These are phyloP conservation scores for Varanus salvator DNA, from an alignment of 2,113 vertebrate genomes.

Conservation along the genomic window DNA sequence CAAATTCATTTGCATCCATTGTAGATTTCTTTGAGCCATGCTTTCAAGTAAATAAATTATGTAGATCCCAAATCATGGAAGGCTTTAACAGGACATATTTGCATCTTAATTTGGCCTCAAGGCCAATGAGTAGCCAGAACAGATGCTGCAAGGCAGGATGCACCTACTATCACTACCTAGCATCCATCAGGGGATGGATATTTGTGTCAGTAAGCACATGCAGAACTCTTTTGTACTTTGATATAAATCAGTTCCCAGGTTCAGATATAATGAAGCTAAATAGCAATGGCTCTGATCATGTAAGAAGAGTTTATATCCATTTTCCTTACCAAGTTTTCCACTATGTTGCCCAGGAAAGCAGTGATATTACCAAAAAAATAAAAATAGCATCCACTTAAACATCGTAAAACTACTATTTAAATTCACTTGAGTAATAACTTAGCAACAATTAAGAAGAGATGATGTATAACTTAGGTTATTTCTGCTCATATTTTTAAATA, in stretches of 20 bases:
- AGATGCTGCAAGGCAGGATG: background rate
- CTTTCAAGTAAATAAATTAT: too few species aligned
- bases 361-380: background rate
- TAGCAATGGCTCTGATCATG: background rate
- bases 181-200: background rate
- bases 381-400: too few species aligned
- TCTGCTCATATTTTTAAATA: constrained; percentile 55
- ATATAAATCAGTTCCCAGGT: too few species aligned
- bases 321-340: background rate
- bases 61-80: too few species aligned
- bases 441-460: constrained; percentile 46
- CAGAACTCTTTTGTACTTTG: too few species aligned
- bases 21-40: too few species aligned
- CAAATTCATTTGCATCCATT: too few species aligned
- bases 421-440: background rate
- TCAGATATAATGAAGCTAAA: background rate
- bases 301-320: background rate
- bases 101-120: too few species aligned
- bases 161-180: background rate
- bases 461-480: constrained; percentile 57
- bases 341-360: too few species aligned
- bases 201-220: background rate
- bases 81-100: too few species aligned
- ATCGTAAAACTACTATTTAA: background rate
- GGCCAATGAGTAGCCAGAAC: too few species aligned